Conservation (phyloP, 2,888 invertebrate genomes). For the Pasiphila rectangulata region DNA sequence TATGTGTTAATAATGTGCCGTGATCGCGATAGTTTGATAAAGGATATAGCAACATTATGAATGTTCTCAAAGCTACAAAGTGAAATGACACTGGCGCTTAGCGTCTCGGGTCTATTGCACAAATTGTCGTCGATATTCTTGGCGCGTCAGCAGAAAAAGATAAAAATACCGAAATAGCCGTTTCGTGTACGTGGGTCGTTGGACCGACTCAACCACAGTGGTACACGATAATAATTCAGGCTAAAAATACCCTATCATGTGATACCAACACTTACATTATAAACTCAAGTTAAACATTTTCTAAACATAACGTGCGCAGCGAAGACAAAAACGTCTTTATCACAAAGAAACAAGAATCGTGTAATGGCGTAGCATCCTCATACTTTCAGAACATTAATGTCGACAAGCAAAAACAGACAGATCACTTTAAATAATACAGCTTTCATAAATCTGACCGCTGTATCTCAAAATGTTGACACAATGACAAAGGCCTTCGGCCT, state of each 20-base stretch:
- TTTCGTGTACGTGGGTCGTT: constrained; percentile 25
- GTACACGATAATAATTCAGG: constrained; percentile 21
- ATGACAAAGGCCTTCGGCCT: neutral
- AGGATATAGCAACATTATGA: no score
- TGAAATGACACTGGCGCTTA: neutral
- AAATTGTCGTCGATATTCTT: constrained; percentile 25
- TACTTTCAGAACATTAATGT: no score
- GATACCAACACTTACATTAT: constrained; percentile 6
- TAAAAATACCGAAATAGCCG: constrained; percentile 31
- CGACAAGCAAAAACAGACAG: no score
- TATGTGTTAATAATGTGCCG: no score
- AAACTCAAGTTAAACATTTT: no score
- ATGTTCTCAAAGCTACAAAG: neutral
- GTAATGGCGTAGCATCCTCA: neutral
- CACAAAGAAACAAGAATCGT: neutral
- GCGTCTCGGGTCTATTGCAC: constrained; percentile 16
- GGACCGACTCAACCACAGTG: constrained; percentile 26
- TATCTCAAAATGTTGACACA: neutral
- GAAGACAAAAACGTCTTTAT: neutral
- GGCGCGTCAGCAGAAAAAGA: constrained; percentile 26
- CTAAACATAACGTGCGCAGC: no score
- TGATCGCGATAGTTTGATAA: no score
- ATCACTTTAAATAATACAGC: neutral
- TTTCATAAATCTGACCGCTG: neutral
- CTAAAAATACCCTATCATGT: constrained; percentile 26